These are phyloP conservation scores for Drosophila bocki DNA, from an alignment of 1,140 invertebrate genomes.

Conservation along the genomic window DNA sequence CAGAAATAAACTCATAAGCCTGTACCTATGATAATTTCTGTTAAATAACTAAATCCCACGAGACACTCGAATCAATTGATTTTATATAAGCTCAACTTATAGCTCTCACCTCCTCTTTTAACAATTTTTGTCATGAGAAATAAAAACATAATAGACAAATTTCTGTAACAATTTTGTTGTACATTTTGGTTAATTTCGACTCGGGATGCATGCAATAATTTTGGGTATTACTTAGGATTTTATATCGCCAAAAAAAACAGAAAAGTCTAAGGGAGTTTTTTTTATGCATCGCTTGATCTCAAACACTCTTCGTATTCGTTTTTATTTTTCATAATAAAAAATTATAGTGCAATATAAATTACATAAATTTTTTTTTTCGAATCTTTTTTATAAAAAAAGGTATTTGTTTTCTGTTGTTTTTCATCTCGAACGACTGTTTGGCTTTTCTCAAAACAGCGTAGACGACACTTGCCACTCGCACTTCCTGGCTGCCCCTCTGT, in stretches of 20 bases:
- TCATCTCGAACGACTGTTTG: constrained; percentile 79
- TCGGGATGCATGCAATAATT: constrained; percentile 19
- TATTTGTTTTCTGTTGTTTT: constrained; percentile 59
- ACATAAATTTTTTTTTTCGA: constrained; percentile 59
- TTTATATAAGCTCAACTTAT: constrained; percentile 19
- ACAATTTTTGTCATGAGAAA: constrained; percentile 69
- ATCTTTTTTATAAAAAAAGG: constrained; percentile 83
- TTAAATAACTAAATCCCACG: constrained; percentile 15
- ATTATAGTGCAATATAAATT: constrained; percentile 75
- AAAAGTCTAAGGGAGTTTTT: constrained; percentile 19
- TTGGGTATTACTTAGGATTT: constrained; percentile 18
- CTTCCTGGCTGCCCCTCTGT: constrained; percentile 8
- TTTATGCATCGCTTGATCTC: constrained; percentile 48
- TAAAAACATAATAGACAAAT: constrained; percentile 50
- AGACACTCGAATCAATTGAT: constrained; percentile 33
- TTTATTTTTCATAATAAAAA: constrained; percentile 82
- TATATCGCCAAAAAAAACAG: constrained; percentile 42
- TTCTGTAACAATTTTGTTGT: constrained; percentile 70
- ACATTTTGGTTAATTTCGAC: constrained; percentile 68
- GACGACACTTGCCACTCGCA: constrained; percentile 42
- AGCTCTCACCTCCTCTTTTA: constrained; percentile 33
- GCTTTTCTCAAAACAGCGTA: constrained; percentile 55
- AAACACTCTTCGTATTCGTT: constrained; percentile 72
- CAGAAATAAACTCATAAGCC: neutral
- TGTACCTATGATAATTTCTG: neutral